Evolutionary conservation across 2,113 vertebrate genomes (phyloP).

Genomic region (Dasyurus viverrinus): DNA sequence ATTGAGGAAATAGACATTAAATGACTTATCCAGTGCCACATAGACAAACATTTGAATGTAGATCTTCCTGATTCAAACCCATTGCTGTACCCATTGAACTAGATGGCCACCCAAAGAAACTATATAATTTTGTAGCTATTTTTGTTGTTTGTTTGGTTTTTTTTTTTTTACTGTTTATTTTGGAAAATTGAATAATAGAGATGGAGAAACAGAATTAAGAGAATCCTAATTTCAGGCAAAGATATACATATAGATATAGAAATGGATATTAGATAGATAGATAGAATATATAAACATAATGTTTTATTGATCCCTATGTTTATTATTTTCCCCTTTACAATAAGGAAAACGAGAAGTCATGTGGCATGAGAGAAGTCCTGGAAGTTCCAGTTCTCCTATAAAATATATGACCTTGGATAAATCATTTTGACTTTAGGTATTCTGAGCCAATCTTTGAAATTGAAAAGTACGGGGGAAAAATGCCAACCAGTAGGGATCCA

Average conservation of each 20-base stretch:
- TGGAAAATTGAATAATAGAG: background rate
- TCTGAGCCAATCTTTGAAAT: background rate
- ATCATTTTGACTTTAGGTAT: background rate
- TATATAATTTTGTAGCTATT: background rate
- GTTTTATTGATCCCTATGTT: too few species aligned
- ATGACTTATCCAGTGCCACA: background rate
- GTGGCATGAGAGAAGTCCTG: background rate
- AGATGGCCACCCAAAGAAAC: rapidly evolving
- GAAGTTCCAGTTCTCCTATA: background rate
- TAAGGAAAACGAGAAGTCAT: background rate
- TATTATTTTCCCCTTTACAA: background rate
- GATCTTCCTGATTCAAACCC: background rate
- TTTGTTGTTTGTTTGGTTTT: too few species aligned
- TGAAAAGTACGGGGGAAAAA: background rate
- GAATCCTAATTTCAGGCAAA: background rate
- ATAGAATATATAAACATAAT: too few species aligned
- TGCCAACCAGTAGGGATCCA: background rate
- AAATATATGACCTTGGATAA: background rate
- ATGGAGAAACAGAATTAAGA: background rate
- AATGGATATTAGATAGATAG: too few species aligned
- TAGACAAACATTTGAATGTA: background rate
- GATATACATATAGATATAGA: too few species aligned
- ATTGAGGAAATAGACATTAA: background rate
- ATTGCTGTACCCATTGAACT: background rate
- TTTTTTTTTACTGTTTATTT: background rate